Base-by-base conservation (phyloP, 2,888 invertebrate species). In the Pyrochroa serraticornis region DNA sequence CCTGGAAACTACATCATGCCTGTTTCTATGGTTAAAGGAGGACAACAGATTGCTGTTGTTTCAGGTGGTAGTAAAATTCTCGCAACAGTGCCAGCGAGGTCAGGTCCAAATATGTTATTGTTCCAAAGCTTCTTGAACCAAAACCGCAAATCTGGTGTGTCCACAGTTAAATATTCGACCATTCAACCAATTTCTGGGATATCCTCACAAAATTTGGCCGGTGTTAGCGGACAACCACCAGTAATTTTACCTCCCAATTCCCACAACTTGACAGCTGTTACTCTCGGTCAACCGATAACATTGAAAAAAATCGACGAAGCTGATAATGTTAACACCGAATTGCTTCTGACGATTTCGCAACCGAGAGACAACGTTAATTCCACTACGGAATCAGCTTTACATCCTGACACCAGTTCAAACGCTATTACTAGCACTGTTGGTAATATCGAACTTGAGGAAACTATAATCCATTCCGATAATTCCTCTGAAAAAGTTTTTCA, bases 1-100 rank as follows among this genome's bases (percentile, higher is more conserved):
- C 88, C 88, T n/a, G 87, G 88, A 0, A 89, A 89, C 75, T 89
- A 89, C 67, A 84, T 89, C 57, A 76, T 89, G 65, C 89, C 89
- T 0, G 87, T 89, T 66, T 88, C 88, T 2, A 84, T 89, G 81
- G 83, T 89, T 56, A 89, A 89, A 77, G 85, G 87, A 6, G 86
- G 87, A 0, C 88, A 89, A 71, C 88, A 88, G 69, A 87, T 89
- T 56, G 87, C 88, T 1, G 88, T 89, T 58, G 87, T 89, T 3
- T 88, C 89, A 3, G 87, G 88, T 63, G 86, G 87, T 6, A 88
- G 88, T 49, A 83, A 84, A 71, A 79, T 84, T 65, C 74, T 77
- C 67, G 56, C 86, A 77, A 67, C 86, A 77, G 76, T 79, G 80
- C 71, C 77, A 78, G 72, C 84, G 75, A 59, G 85, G 80, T 58